These are phyloP conservation scores for Drosophila cognata DNA, from an alignment of 2,888 invertebrate genomes.

Conservation along the genomic window DNA sequence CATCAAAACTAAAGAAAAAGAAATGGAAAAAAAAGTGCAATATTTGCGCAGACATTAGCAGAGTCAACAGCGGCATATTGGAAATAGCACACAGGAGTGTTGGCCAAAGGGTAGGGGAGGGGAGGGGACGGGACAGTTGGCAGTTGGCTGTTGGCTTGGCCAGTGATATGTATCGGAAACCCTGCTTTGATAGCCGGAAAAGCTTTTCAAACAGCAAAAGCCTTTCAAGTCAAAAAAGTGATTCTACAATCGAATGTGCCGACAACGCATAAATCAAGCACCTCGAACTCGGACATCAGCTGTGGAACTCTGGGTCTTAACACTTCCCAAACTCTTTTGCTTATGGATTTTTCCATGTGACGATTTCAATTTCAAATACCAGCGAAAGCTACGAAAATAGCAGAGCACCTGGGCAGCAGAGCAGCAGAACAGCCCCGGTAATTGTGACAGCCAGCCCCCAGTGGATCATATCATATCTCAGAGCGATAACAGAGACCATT, in stretches of 20 bases:
- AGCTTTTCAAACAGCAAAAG: conserved; percentile 58
- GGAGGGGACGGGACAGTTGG: background rate
- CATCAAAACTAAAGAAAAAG: conserved; percentile 9
- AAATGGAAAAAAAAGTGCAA: conserved; percentile 53
- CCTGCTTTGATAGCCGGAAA: conserved; percentile 63
- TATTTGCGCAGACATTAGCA: conserved; percentile 75
- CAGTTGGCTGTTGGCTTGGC: background rate
- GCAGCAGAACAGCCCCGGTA: conserved; percentile 11
- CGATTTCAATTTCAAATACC: conserved; percentile 46
- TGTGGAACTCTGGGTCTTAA: conserved; percentile 35
- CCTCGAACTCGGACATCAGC: conserved; percentile 37
- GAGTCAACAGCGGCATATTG: conserved; percentile 65
- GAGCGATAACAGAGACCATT: conserved; percentile 16
- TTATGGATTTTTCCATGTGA: conserved; percentile 4
- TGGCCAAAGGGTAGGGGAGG: background rate
- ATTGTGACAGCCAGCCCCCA: conserved; percentile 41
- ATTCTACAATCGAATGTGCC: conserved; percentile 54
- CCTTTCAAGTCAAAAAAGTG: conserved; percentile 55
- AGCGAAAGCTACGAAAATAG: conserved; percentile 9
- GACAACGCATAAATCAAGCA: conserved; percentile 65
- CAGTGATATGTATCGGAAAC: conserved; percentile 61
- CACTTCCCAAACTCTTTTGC: conserved; percentile 21
- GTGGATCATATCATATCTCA: conserved; percentile 54
- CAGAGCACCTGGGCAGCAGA: background rate
- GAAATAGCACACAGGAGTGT: conserved; percentile 41